Conservation (phyloP, 2,113 vertebrate genomes). For the Pollimyrus isidori region DNA sequence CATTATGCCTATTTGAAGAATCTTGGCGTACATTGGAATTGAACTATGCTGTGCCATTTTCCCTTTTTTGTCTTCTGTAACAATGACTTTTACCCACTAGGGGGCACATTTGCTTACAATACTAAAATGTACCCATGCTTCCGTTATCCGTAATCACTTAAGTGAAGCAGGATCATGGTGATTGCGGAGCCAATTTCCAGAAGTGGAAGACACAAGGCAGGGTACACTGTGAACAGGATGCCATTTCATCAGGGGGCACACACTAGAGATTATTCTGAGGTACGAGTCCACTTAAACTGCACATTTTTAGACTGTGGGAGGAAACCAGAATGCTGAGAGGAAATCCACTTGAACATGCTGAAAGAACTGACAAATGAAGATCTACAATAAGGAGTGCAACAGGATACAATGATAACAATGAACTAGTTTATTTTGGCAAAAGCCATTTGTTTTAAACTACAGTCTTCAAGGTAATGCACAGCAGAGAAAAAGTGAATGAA, state of each 20-base stretch:
- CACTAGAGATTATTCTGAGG: background rate
- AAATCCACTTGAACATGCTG: background rate
- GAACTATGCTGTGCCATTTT: background rate
- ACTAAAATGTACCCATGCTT: background rate
- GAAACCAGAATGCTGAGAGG: background rate
- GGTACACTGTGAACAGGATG: background rate
- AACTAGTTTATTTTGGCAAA: background rate
- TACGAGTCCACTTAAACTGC: background rate
- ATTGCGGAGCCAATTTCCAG: background rate
- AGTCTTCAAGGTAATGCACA: background rate
- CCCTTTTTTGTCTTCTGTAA: background rate
- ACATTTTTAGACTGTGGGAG: background rate
- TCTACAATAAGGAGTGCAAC: background rate
- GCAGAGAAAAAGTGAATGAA: background rate
- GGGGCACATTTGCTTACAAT: background rate
- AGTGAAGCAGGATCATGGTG: background rate
- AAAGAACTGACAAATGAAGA: background rate
- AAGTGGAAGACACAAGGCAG: background rate
- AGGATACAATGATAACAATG: background rate
- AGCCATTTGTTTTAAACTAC: background rate
- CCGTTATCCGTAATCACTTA: background rate
- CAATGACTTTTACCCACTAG: background rate
- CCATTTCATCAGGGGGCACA: background rate
- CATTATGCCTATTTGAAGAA: conserved; percentile 49
- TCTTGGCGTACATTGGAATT: background rate